Percentiles rank a stretch among this genome's conserved stretches.
These are phyloP conservation scores for Chlorops oryzae DNA, from an alignment of 1,140 invertebrate species.

Conservation along the genomic window DNA sequence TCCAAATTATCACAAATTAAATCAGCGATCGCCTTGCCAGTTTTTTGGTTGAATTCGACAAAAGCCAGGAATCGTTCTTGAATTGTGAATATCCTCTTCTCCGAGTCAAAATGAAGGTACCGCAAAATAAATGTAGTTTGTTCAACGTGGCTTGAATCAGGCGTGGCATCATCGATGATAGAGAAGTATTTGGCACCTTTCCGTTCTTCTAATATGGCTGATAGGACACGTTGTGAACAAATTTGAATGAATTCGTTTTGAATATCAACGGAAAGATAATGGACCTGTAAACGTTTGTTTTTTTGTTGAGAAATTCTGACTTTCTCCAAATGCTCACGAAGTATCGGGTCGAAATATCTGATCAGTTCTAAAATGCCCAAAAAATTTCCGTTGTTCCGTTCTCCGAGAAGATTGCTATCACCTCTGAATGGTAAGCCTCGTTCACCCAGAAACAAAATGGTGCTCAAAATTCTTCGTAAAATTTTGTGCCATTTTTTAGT, in stretches of 20 bases:
- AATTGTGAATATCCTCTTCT: not conserved
- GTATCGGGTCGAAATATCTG: not conserved
- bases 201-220: not conserved
- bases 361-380: not conserved
- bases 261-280: not conserved
- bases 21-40: not conserved
- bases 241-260: conserved; percentile 2
- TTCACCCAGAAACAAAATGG: not conserved
- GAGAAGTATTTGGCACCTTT: not conserved
- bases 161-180: not conserved
- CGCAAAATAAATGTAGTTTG: conserved; percentile 5
- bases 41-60: not conserved
- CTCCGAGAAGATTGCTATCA: not conserved
- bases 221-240: not conserved
- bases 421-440: not conserved
- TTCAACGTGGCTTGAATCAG: conserved; percentile 4
- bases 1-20: not conserved
- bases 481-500: not conserved
- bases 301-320: not conserved
- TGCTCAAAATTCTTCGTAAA: not conserved
- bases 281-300: not conserved
- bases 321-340: not conserved
- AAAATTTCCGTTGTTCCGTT: not conserved
- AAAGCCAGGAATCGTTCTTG: conserved; percentile 1
- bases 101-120: not conserved